Base-by-base conservation (phyloP, 2,113 vertebrate species). In the Oncorhynchus keta region DNA sequence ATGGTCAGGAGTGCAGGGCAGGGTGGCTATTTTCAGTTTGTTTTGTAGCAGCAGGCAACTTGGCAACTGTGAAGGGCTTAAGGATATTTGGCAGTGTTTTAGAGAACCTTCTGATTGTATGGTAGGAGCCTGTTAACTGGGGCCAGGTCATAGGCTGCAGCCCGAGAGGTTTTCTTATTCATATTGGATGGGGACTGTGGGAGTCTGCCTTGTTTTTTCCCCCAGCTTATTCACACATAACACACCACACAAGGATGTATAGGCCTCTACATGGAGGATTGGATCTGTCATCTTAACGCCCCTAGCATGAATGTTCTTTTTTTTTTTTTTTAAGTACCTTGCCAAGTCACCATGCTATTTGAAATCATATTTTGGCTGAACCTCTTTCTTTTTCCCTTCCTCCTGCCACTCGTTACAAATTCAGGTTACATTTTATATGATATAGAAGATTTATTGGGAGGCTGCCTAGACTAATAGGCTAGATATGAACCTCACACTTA, bases 171-270 rank as follows among this genome's bases (percentile, higher is more conserved):
- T 30, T 68, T 49, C 39, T 61, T 71, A 9, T 57, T 48, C 69
- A 20, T 13, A 71, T 80, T 82, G 73, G 69, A 71, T 5, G 28
- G 71, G 76, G 76, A 79, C 14, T 49, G 39, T 68, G 79, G 76
- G 79, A 76, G 73, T 76, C 73, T 49, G 51, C 0, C 70, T 59
- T 11, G 5, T 62, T 7, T 30, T 26, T 32, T 30, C 24, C 24
- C 9, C 9, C 28, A 30, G 24, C 51, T n/a, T 68, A 67, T 81
- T 83, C 64, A 48, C 81, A 77, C 81, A 76, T 82, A 69, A 67
- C 73, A n/a, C 24, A 66, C 73, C 39, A 45, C 73, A 2, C 65
- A 20, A 39, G 11, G 57, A 72, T 32, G 32, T 14, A 32, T 20
- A 45, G 39, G 39, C 39, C 39, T 45, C 28, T 67, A 30, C 24